phyloP scores from a whole-genome alignment of 2,888 invertebrate species.

The Arctia plantaginis region DNA sequence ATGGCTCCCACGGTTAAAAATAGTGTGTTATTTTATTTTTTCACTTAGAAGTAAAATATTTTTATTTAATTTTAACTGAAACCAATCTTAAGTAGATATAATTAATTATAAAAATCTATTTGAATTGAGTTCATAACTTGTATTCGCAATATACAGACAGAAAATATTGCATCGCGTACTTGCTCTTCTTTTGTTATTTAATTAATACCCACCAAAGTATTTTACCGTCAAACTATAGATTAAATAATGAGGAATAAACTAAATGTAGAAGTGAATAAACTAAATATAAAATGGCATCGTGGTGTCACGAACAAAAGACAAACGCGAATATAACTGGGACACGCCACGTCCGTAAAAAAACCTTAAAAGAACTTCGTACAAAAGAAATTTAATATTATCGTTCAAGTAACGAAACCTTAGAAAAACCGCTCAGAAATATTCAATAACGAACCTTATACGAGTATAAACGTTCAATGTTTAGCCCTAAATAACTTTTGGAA shows the following conservation, averaged over 20 bases:
- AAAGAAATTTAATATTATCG: neutral
- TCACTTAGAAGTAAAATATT: too few species aligned
- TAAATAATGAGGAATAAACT: neutral
- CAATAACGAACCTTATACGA: neutral
- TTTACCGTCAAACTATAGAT: neutral
- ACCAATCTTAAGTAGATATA: too few species aligned
- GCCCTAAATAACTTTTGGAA: neutral
- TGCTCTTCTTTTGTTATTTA: neutral
- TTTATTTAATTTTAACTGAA: too few species aligned
- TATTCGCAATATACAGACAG: too few species aligned
- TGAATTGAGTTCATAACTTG: too few species aligned
- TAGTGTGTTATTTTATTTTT: too few species aligned
- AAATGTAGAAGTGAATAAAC: neutral
- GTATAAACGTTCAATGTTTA: neutral
- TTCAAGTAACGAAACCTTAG: conserved; percentile 5
- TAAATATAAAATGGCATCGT: neutral
- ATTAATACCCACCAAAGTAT: neutral
- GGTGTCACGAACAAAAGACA: neutral
- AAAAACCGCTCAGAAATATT: neutral
- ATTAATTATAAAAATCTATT: too few species aligned
- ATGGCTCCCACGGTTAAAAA: too few species aligned
- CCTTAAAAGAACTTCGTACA: neutral
- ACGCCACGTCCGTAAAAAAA: neutral
- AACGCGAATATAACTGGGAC: neutral
- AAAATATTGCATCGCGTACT: neutral